Base-by-base conservation (phyloP, 2,113 vertebrate genomes). In the Strigops habroptila region DNA sequence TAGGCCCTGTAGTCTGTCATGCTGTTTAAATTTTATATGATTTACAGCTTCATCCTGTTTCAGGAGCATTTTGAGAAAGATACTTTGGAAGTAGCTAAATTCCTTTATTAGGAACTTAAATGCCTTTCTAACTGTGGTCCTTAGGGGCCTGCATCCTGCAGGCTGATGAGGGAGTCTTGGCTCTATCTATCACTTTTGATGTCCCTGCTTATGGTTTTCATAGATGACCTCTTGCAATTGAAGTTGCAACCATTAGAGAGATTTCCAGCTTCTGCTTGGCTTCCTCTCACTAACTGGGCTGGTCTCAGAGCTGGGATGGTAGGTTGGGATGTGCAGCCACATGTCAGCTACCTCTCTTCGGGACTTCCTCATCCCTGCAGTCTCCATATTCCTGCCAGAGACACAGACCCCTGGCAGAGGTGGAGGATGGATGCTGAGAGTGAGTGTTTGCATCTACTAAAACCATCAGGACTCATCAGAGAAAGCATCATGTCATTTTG, bases 361-460 rank as follows among this genome's bases (percentile, higher is more conserved):
- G n/a, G 23, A 10, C 9, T 62, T 39, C 64, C 55, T 1, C 1
- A 1, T 49, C 27, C 69, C 14, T 8, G 0, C 18, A 16, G 4
- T 30, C 12, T 80, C 71, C 27, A 46, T 51, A 19, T 5, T 18
- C 10, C 44, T 69, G 27, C 30, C 52, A 49, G 62, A 60, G 44
- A 57, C 44, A 75, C 24, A 76, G 63, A 33, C 21, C 27, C 9
- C 48, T 76, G 67, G 16, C 55, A 90, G 33, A 73, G 25, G 35
- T 28, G 11, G 18, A 24, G 9, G 8, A 39, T 14, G 22, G 69
- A 90, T 31, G 18, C 27, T 73, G 57, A 30, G 24, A 28, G 5
- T 10, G 49, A 90, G 35, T 35, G 57, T 52, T 27, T 80, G 41
- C 67, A 59, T 62, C 52, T 73, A 39, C 62, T 86, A 63, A 64